These are phyloP conservation scores for Schizopygopsis malacanthus DNA, from an alignment of 2,797 vertebrate species.

Conservation along the genomic window DNA sequence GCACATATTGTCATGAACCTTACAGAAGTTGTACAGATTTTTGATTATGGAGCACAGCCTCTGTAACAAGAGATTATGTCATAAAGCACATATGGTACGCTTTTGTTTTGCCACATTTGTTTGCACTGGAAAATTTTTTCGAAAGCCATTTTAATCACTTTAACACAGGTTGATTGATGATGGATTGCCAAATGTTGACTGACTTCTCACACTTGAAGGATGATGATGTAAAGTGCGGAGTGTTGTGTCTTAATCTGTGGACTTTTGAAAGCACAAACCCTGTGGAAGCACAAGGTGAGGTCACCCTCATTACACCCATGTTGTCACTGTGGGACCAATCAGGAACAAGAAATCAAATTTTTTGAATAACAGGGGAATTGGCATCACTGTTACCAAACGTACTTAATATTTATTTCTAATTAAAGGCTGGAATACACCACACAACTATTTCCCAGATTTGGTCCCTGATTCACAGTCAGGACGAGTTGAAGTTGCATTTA, in stretches of 20 bases:
- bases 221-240: slow-evolving; percentile 18
- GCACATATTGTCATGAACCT: slow-evolving; percentile 54
- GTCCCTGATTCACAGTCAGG: background rate
- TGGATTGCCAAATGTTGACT: slow-evolving; percentile 56
- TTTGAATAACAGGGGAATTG: slow-evolving; percentile 16
- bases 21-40: slow-evolving; percentile 33
- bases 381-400: slow-evolving; percentile 21
- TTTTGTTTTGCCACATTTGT: slow-evolving; percentile 45
- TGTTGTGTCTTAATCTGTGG: slow-evolving; percentile 39
- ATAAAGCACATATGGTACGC: slow-evolving; percentile 40
- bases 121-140: slow-evolving; percentile 45
- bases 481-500: background rate
- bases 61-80: slow-evolving; percentile 18
- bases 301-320: slow-evolving; percentile 26
- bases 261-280: slow-evolving; percentile 53
- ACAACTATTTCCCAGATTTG: background rate
- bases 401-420: slow-evolving; percentile 11
- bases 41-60: slow-evolving; percentile 3
- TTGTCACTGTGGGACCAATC: slow-evolving; percentile 42
- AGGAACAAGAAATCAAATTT: background rate
- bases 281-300: slow-evolving; percentile 48
- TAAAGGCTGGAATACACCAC: slow-evolving; percentile 2
- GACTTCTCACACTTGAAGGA: slow-evolving; percentile 41
- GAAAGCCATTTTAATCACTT: slow-evolving; percentile 54
- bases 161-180: slow-evolving; percentile 24